These are phyloP conservation scores for Drosophila prosaltans DNA, from an alignment of 1,140 invertebrate genomes.

Conservation along the genomic window DNA sequence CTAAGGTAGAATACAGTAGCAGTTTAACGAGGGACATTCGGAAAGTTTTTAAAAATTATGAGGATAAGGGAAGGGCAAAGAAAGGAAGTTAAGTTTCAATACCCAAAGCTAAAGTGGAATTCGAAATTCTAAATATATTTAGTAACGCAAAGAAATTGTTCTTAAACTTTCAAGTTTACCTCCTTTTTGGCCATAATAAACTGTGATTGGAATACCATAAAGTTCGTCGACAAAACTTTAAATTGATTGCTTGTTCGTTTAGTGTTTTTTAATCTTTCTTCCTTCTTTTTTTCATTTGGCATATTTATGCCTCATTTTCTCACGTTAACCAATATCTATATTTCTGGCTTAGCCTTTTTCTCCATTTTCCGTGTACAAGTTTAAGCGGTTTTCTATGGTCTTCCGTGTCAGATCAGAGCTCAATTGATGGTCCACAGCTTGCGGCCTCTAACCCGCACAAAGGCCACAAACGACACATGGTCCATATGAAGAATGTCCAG, in stretches of 20 bases:
- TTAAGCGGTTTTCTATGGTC: conserved; percentile 53
- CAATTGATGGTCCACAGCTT: conserved; percentile 50
- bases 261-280: not conserved
- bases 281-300: not conserved
- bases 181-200: too few species aligned
- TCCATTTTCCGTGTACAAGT: conserved; percentile 15
- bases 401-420: conserved; percentile 50
- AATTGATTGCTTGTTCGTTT: not conserved
- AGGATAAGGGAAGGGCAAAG: too few species aligned
- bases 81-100: too few species aligned
- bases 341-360: conserved; percentile 1
- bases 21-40: not conserved
- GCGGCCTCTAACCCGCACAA: conserved; percentile 44
- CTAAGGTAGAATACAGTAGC: not conserved
- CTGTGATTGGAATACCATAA: too few species aligned
- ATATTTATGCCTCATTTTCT: not conserved
- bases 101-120: too few species aligned
- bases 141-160: too few species aligned
- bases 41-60: not conserved
- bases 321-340: conserved; percentile 7
- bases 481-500: conserved; percentile 18
- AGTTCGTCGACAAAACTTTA: not conserved
- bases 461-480: conserved; percentile 45
- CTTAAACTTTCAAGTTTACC: too few species aligned
- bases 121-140: too few species aligned